phyloP scores from a whole-genome alignment of 2,888 invertebrate genomes.

The Amblyjoppa proteus region DNA sequence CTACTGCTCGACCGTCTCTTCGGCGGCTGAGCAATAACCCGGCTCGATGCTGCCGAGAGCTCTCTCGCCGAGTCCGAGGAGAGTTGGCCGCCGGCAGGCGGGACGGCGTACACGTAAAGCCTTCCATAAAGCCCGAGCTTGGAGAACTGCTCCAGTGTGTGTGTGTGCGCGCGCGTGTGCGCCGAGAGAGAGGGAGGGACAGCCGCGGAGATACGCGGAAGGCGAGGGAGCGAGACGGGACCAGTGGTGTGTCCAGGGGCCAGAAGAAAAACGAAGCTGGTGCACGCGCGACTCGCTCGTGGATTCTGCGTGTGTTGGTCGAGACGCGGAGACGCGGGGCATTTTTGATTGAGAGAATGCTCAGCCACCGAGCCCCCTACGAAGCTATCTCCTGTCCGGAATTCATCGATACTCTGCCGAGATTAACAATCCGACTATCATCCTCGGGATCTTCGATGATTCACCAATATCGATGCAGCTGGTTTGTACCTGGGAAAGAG shows the following conservation, averaged over 20 bases:
- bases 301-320: constrained; percentile 39
- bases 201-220: constrained; percentile 2
- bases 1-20: constrained; percentile 65
- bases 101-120: constrained; percentile 33
- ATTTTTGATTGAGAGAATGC: constrained; percentile 54
- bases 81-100: constrained; percentile 44
- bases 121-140: constrained; percentile 33
- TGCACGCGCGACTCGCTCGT: constrained; percentile 20
- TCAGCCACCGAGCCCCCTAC: constrained; percentile 13
- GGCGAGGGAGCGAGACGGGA: constrained; percentile 43
- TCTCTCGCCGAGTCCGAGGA: constrained; percentile 39
- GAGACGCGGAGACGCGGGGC: constrained; percentile 57
- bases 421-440: neutral
- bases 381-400: constrained; percentile 23
- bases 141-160: neutral
- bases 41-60: constrained; percentile 34
- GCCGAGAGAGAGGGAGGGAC: constrained; percentile 12
- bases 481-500: neutral
- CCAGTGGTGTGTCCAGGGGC: constrained; percentile 15
- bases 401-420: constrained; percentile 21
- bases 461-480: neutral
- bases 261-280: constrained; percentile 44
- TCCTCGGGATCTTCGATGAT: constrained; percentile 3
- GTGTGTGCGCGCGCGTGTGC: neutral
- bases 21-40: constrained; percentile 68